These are phyloP conservation scores for Sebastes cheni DNA, from an alignment of 2,797 vertebrate species.

Conservation along the genomic window DNA sequence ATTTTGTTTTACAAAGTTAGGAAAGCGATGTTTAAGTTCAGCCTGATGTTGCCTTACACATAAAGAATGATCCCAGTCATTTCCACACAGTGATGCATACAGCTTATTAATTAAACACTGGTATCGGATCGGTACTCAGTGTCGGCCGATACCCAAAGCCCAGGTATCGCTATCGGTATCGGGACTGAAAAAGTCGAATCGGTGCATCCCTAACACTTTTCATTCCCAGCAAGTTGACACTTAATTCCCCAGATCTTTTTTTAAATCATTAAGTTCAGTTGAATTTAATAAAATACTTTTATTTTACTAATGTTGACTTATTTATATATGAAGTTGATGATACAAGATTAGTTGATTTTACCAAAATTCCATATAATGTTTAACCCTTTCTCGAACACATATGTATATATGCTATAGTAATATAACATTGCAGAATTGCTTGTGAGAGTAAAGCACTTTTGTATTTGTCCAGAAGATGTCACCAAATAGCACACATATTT, in stretches of 20 bases:
- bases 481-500: slow-evolving; percentile 1
- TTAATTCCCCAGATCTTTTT: not conserved
- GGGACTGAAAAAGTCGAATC: too few relatives aligned
- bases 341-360: not conserved
- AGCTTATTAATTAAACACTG: too few relatives aligned
- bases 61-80: too few relatives aligned
- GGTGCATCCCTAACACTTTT: too few relatives aligned
- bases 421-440: not conserved
- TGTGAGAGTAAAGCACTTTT: not conserved
- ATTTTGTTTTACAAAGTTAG: too few relatives aligned
- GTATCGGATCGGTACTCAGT: too few relatives aligned
- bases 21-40: too few relatives aligned
- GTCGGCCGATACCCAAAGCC: too few relatives aligned
- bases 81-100: too few relatives aligned
- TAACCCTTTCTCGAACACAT: not conserved
- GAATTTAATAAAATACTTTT: not conserved
- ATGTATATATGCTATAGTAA: not conserved
- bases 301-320: not conserved
- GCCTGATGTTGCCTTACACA: too few relatives aligned
- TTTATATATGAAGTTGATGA: not conserved
- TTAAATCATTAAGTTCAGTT: not conserved
- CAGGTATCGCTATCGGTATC: too few relatives aligned
- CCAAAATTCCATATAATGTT: not conserved
- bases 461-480: slow-evolving; percentile 53
- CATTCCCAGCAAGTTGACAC: not conserved